Evolutionary conservation across 2,113 vertebrate species (phyloP).

Genomic region (Mus musculus): GRCm39 chr14:79339001-79339500

Average conservation of each 20-base stretch:
- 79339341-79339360: background rate
- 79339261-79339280: background rate
- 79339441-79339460: constrained; percentile 11
- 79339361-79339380: background rate
- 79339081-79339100: background rate
- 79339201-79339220: background rate
- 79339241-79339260: background rate
- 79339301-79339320: too few relatives aligned
- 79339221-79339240: background rate
- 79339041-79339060: background rate
- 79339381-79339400: background rate
- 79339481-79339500: background rate
- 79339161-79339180: background rate
- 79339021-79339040: background rate
- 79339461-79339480: background rate
- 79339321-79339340: background rate
- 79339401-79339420: background rate
- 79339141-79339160: background rate
- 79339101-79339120: too few relatives aligned
- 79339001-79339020: background rate
- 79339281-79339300: background rate
- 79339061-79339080: background rate
- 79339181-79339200: background rate
- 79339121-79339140: background rate
- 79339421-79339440: background rate